Evolutionary conservation across 2,113 vertebrate genomes (phyloP).

Genomic region (Hiodon alosoides): DNA sequence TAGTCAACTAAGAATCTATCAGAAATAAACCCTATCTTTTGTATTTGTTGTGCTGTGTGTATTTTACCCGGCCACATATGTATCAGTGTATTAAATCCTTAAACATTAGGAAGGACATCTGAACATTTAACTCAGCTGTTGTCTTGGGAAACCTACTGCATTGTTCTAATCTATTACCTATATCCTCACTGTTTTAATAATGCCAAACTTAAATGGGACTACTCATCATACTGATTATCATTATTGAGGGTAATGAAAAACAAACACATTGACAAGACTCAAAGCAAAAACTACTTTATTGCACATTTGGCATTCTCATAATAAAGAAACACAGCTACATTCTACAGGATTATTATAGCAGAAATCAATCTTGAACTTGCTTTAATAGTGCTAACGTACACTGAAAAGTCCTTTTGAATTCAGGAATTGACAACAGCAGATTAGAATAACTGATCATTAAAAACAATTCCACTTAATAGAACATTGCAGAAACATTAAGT

Average conservation of each 20-base stretch:
- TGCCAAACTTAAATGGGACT: neutral
- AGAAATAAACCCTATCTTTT: too few species aligned
- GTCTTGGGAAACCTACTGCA: too few species aligned
- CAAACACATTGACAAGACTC: neutral
- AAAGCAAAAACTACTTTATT: conserved; percentile 16
- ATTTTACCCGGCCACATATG: too few species aligned
- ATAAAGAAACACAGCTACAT: conserved; percentile 5
- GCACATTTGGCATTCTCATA: conserved; percentile 26
- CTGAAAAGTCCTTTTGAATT: too few species aligned
- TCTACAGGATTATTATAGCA: neutral
- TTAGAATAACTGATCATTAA: neutral
- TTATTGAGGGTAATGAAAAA: neutral
- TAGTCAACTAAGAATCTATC: too few species aligned
- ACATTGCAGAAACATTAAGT: neutral
- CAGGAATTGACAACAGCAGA: neutral
- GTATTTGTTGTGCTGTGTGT: too few species aligned
- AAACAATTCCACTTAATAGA: conserved; percentile 5
- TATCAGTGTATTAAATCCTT: too few species aligned
- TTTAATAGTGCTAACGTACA: too few species aligned
- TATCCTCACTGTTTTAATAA: neutral
- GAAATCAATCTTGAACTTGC: neutral
- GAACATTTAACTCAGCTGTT: too few species aligned
- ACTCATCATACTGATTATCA: neutral
- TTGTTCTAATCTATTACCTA: too few species aligned
- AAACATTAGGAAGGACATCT: too few species aligned